Evolutionary conservation across 2,797 vertebrate genomes (phyloP).

Genomic region (Gobio occitaniae): DNA sequence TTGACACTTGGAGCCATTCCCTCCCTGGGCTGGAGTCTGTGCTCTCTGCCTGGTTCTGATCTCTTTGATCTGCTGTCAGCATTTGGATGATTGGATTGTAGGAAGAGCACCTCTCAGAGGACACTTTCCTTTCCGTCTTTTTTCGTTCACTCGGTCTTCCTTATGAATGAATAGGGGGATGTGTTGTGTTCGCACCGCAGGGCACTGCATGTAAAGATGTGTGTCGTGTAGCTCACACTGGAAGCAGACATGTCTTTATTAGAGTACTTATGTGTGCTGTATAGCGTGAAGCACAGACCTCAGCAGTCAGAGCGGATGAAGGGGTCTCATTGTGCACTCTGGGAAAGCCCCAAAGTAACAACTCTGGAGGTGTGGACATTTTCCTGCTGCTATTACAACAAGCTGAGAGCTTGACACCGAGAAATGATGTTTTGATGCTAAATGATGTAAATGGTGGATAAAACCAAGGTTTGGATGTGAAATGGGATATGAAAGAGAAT

Average conservation of each 20-base stretch:
- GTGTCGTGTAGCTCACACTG: constrained; percentile 20
- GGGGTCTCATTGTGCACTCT: constrained; percentile 39
- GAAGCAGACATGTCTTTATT: constrained; percentile 38
- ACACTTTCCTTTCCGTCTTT: background rate
- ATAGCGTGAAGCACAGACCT: constrained; percentile 31
- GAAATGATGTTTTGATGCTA: background rate
- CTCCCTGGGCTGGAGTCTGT: constrained; percentile 1
- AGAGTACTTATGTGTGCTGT: constrained; percentile 12
- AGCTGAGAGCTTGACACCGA: background rate
- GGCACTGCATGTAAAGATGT: constrained; percentile 21
- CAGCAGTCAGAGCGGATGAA: constrained; percentile 21
- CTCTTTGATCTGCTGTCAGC: constrained; percentile 23
- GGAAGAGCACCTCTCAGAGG: background rate
- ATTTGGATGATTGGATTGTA: constrained; percentile 21
- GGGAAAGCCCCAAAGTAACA: constrained; percentile 37
- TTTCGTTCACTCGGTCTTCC: background rate
- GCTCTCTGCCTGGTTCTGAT: constrained; percentile 27
- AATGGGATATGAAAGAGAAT: constrained; percentile 25
- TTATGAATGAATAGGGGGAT: constrained; percentile 36
- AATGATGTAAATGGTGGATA: constrained; percentile 9
- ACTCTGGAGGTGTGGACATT: constrained; percentile 42
- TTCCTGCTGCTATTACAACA: constrained; percentile 22
- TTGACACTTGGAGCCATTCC: constrained; percentile 30
- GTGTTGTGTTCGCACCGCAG: constrained; percentile 15
- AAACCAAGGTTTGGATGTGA: constrained; percentile 9